Evolutionary conservation across 2,113 vertebrate species (phyloP).

Genomic region (Rousettus leschenaultii): DNA sequence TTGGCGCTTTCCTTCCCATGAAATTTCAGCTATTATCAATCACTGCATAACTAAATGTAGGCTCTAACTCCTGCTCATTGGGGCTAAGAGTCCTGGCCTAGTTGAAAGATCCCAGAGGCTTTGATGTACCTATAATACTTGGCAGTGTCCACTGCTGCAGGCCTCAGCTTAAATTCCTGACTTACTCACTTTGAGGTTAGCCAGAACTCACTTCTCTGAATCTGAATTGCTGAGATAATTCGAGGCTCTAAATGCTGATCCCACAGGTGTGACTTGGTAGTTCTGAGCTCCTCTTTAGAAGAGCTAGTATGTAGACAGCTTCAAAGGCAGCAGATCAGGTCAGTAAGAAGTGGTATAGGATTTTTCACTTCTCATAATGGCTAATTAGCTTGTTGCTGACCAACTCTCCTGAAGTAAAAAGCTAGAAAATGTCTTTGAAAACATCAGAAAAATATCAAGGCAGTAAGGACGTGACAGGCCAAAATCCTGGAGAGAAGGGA

Average conservation of each 20-base stretch:
- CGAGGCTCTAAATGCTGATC: slow-evolving; percentile 8
- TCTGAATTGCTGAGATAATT: slow-evolving; percentile 39
- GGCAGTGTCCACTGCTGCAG: not conserved
- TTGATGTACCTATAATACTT: slow-evolving; percentile 1
- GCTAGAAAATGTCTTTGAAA: slow-evolving; percentile 31
- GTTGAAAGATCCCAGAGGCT: slow-evolving; percentile 31
- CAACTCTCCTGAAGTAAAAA: slow-evolving; percentile 27
- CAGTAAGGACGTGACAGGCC: not conserved
- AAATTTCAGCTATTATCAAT: slow-evolving; percentile 1
- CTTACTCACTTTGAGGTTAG: slow-evolving; percentile 50
- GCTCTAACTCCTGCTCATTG: slow-evolving; percentile 1
- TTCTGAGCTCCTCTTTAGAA: not conserved
- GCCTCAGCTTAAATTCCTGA: slow-evolving; percentile 2
- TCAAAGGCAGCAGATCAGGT: not conserved
- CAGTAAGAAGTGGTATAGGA: not conserved
- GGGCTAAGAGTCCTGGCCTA: slow-evolving; percentile 5
- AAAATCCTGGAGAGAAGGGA: slow-evolving; percentile 5
- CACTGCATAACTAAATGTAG: not conserved
- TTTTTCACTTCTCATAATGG: not conserved
- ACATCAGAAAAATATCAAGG: slow-evolving; percentile 21
- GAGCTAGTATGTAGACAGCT: not conserved
- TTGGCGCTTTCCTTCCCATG: not conserved
- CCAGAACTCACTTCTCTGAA: slow-evolving; percentile 30
- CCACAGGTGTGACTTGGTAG: not conserved
- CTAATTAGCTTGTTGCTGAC: not conserved